These are phyloP conservation scores for Mythimna vitellina DNA, from an alignment of 2,888 invertebrate genomes.

Conservation along the genomic window DNA sequence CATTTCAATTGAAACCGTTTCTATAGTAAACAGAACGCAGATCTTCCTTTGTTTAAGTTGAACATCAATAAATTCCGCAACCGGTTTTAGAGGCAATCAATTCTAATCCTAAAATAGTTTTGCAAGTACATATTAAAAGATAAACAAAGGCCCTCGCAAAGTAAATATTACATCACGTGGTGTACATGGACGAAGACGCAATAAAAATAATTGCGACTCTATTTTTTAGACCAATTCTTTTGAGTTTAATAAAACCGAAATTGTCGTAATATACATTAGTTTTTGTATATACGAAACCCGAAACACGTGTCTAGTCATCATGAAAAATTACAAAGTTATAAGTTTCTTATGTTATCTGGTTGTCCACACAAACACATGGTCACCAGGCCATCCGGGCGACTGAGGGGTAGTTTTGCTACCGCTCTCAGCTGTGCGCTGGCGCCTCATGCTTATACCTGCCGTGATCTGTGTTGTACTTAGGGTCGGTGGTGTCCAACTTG, in stretches of 20 bases:
- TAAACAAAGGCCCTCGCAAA: slow-evolving; percentile 24
- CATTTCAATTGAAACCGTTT: not conserved
- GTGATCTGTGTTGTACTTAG: no score
- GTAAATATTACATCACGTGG: slow-evolving; percentile 45
- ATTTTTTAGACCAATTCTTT: slow-evolving; percentile 1
- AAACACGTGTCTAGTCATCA: no score
- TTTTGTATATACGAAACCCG: no score
- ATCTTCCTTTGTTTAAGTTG: slow-evolving; percentile 16
- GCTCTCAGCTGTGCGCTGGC: no score
- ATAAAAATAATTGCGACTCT: slow-evolving; percentile 26
- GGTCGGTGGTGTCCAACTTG: no score
- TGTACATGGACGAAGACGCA: not conserved
- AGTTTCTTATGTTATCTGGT: no score
- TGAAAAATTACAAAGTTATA: no score
- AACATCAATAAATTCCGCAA: slow-evolving; percentile 16
- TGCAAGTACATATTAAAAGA: slow-evolving; percentile 4
- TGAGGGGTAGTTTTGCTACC: no score
- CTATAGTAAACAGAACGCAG: slow-evolving; percentile 11
- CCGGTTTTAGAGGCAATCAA: slow-evolving; percentile 16
- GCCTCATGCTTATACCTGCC: no score
- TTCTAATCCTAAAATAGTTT: slow-evolving; percentile 28
- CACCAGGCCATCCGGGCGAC: no score
- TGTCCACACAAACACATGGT: no score
- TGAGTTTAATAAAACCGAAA: not conserved
- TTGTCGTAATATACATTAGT: no score